These are phyloP conservation scores for Philypnodon macrostomus DNA, from an alignment of 2,797 vertebrate genomes.

Conservation along the genomic window DNA sequence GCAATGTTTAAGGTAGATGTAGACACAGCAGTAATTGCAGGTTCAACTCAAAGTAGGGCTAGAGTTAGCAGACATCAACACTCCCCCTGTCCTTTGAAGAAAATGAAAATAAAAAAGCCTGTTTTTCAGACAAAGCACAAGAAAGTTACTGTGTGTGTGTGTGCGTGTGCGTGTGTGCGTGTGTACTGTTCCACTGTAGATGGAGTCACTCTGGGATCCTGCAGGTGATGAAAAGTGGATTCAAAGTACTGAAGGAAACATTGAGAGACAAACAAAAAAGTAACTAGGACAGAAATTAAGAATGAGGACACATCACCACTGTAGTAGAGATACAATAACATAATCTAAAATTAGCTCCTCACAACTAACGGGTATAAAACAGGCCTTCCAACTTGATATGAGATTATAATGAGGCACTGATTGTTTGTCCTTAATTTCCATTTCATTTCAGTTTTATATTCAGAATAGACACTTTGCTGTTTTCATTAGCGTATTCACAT, in stretches of 20 bases:
- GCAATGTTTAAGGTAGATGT: constrained; percentile 85
- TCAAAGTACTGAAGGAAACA: constrained; percentile 51
- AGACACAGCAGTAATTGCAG: constrained; percentile 82
- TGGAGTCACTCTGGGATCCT: constrained; percentile 27
- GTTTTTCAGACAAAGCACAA: constrained; percentile 53
- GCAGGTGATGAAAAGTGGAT: constrained; percentile 42
- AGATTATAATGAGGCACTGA: constrained; percentile 77
- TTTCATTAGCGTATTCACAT: constrained; percentile 70
- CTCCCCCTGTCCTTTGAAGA: constrained; percentile 64
- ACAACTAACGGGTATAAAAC: constrained; percentile 78
- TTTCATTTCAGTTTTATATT: constrained; percentile 70
- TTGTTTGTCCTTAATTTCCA: constrained; percentile 78
- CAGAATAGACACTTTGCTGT: constrained; percentile 70
- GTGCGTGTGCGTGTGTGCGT: constrained; percentile 43
- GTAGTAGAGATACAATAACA: constrained; percentile 77
- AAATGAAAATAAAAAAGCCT: constrained; percentile 59
- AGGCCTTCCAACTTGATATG: constrained; percentile 63
- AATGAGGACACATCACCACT: constrained; percentile 74
- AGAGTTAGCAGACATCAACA: constrained; percentile 74
- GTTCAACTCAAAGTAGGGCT: constrained; percentile 76
- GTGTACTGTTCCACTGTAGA: constrained; percentile 44
- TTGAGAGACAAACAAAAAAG: constrained; percentile 63
- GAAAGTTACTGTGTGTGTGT: no score
- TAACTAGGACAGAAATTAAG: constrained; percentile 75
- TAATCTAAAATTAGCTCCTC: constrained; percentile 79